Evolutionary conservation across 2,113 vertebrate species (phyloP).

Genomic region (Clinocottus analis): DNA sequence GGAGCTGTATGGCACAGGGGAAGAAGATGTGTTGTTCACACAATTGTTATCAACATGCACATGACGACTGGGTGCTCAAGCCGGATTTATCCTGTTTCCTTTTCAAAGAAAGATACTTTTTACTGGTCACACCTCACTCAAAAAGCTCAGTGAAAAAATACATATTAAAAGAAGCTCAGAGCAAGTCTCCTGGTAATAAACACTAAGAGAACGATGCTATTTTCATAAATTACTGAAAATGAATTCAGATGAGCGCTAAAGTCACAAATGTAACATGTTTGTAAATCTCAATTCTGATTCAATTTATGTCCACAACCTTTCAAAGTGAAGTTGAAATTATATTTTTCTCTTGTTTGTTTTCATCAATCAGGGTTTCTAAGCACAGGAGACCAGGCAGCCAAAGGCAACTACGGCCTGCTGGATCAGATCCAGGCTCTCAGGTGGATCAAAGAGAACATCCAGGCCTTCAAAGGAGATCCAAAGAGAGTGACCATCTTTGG

Average conservation of each 20-base stretch:
- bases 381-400: slow-evolving; percentile 97
- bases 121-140: background rate
- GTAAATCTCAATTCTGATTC: background rate
- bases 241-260: background rate
- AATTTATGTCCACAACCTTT: slow-evolving; percentile 6
- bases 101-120: background rate
- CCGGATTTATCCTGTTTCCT: background rate
- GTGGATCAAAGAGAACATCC: slow-evolving; percentile 98
- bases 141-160: background rate
- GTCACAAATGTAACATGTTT: background rate
- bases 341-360: slow-evolving; percentile 38
- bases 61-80: background rate
- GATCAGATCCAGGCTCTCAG: slow-evolving; percentile 97
- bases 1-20: background rate
- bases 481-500: slow-evolving; percentile 97
- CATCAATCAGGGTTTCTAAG: slow-evolving; percentile 90
- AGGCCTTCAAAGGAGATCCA: slow-evolving; percentile 94
- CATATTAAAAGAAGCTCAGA: background rate
- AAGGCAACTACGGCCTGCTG: slow-evolving; percentile 96
- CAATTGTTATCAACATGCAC: background rate
- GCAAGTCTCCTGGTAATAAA: background rate
- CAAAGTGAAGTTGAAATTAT: slow-evolving; percentile 6
- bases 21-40: background rate
- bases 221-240: background rate
- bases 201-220: background rate